A percentile compares a stretch with the other conserved stretches of the same genome.
These are phyloP conservation scores for Oceanites oceanicus DNA, from an alignment of 2,113 vertebrate species.

Conservation along the genomic window DNA sequence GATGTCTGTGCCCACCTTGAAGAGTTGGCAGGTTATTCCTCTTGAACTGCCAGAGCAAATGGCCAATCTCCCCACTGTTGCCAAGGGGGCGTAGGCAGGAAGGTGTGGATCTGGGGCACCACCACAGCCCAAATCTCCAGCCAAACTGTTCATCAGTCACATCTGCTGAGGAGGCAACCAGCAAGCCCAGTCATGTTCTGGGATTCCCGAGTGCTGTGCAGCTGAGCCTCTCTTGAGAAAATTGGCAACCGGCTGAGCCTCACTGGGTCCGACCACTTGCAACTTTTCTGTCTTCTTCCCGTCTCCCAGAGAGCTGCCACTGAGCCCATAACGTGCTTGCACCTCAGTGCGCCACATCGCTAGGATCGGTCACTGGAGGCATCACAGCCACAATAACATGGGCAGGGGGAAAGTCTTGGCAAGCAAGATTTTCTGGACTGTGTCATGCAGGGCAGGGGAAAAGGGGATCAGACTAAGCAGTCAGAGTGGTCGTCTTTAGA, in stretches of 20 bases:
- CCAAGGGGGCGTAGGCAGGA: background rate
- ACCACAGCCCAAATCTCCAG: background rate
- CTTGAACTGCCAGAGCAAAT: background rate
- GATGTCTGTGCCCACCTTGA: background rate
- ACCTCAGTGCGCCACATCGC: background rate
- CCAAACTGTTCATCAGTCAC: background rate
- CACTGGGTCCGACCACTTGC: background rate
- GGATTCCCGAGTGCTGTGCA: background rate
- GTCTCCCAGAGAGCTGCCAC: background rate
- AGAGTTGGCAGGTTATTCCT: background rate
- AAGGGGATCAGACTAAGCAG: background rate
- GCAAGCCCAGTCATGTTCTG: background rate
- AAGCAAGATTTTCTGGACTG: background rate
- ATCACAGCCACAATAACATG: background rate
- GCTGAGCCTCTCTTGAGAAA: background rate
- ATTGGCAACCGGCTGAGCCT: background rate
- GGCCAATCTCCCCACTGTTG: background rate
- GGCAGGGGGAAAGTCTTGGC: background rate
- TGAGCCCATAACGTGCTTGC: rapidly evolving
- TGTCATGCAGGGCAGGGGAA: background rate
- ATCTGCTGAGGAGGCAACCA: background rate
- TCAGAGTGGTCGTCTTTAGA: background rate
- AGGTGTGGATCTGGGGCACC: background rate
- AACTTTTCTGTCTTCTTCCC: background rate
- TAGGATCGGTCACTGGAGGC: background rate